Base-by-base conservation (phyloP, 2,113 vertebrate species). In the Xiphophorus couchianus region DNA sequence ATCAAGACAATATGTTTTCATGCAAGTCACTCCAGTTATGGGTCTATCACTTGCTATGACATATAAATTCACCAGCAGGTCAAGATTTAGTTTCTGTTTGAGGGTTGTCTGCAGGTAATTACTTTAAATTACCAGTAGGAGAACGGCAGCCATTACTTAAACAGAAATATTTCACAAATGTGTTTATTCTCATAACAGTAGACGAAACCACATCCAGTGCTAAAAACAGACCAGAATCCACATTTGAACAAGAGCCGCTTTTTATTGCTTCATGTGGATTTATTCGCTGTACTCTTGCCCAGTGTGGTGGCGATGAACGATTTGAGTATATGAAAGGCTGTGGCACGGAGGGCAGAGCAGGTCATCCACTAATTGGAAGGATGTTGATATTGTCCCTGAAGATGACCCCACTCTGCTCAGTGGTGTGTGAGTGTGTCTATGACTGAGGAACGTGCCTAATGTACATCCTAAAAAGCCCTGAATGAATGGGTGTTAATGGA, bases 221-320 rank as follows among this genome's bases (percentile, higher is more conserved):
- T 87, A 82, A 87, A 87, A 76, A 78, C 76, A 84, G 69, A 82
- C 48, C 19, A 31, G 30, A 69, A 37, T 64, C 77, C 54, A 67
- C 62, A 62, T 86, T 73, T 77, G 68, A 81, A 81, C 78, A 86
- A 68, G 66, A 65, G 25, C 42, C 61, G 71, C 66, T 70, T 88
- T 79, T 88, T 74, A 85, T 84, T 80, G 78, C 71, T 76, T 76
- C 48, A 81, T 77, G 67, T 77, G 37, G 62, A 77, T 77, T 71
- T 77, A 77, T 75, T 75, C 63, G 22, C 25, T 78, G 67, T 67
- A 64, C 31, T 66, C 62, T 30, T 44, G 37, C 27, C 64, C 25
- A 61, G 30, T 60, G 42, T 76, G 0, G 12, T 33, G 0, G 28
- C n/a, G 15, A 60, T 39, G 70, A 28, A 29, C 27, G 4, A 0